Percentiles rank a stretch among this genome's conserved stretches.
These are phyloP conservation scores for Podotricha telesiphe DNA, from an alignment of 2,888 invertebrate genomes.

Conservation along the genomic window DNA sequence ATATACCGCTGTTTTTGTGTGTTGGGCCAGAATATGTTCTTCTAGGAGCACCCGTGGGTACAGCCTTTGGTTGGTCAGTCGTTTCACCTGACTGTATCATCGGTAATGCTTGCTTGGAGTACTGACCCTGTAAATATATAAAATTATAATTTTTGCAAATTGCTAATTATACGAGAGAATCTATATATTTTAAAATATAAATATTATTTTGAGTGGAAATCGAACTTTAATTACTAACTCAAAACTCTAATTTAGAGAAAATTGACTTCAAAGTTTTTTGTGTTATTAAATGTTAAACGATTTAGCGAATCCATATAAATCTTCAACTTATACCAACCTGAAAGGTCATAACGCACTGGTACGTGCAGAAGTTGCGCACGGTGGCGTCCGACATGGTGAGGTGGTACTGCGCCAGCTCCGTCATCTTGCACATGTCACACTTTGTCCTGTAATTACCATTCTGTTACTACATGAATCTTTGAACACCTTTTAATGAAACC, in stretches of 20 bases:
- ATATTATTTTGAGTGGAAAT: too few species aligned
- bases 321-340: constrained; percentile 70
- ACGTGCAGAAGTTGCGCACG: constrained; percentile 92
- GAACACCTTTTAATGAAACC: too few species aligned
- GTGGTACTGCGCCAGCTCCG: constrained; percentile 89
- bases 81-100: constrained; percentile 65
- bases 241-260: too few species aligned
- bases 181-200: too few species aligned
- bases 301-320: too few species aligned
- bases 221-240: too few species aligned
- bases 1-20: constrained; percentile 60
- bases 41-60: constrained; percentile 80
- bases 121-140: constrained; percentile 65
- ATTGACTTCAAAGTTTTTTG: too few species aligned
- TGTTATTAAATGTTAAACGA: too few species aligned
- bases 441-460: constrained; percentile 79
- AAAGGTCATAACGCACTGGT: constrained; percentile 92
- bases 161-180: too few species aligned
- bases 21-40: constrained; percentile 61
- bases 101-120: constrained; percentile 70
- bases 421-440: constrained; percentile 89
- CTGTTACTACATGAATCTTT: constrained; percentile 45
- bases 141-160: neutral
- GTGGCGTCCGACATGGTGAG: constrained; percentile 94
- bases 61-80: constrained; percentile 67